Conservation (phyloP, 64 coral and sea anemone species). For the Porites australiensis region DNA sequence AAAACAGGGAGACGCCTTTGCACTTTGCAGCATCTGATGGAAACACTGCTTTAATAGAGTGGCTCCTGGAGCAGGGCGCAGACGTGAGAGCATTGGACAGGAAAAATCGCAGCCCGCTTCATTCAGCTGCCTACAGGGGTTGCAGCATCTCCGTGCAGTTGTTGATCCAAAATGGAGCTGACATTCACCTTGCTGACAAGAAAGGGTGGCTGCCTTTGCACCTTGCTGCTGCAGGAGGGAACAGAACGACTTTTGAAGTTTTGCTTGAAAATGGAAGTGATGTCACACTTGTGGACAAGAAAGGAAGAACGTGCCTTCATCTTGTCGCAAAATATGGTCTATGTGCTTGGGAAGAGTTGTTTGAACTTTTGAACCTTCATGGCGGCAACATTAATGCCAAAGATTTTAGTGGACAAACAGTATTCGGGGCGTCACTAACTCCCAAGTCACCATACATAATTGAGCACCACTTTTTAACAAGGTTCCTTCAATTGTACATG, state of each 20-base stretch:
- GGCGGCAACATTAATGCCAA: neutral
- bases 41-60: neutral
- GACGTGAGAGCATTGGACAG: neutral
- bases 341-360: neutral
- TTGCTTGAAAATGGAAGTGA: neutral
- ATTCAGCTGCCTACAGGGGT: slow-evolving; percentile 24
- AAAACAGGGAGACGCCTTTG: slow-evolving; percentile 25
- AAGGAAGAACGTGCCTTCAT: neutral
- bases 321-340: neutral
- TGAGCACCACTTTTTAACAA: too few species aligned
- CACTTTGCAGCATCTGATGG: neutral
- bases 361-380: neutral
- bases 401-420: slow-evolving; percentile 18
- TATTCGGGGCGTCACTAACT: neutral
- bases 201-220: slow-evolving; percentile 36
- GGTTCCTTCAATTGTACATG: neutral
- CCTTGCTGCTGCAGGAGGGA: neutral
- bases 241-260: neutral
- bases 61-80: slow-evolving; percentile 27
- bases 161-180: slow-evolving; percentile 61
- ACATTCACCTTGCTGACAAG: slow-evolving; percentile 45
- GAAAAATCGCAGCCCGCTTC: slow-evolving; percentile 38
- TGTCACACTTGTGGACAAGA: neutral
- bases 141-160: slow-evolving; percentile 23
- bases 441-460: too few species aligned